Conservation (phyloP, 2,888 invertebrate genomes). For the Thysanoteuthis rhombus region DNA sequence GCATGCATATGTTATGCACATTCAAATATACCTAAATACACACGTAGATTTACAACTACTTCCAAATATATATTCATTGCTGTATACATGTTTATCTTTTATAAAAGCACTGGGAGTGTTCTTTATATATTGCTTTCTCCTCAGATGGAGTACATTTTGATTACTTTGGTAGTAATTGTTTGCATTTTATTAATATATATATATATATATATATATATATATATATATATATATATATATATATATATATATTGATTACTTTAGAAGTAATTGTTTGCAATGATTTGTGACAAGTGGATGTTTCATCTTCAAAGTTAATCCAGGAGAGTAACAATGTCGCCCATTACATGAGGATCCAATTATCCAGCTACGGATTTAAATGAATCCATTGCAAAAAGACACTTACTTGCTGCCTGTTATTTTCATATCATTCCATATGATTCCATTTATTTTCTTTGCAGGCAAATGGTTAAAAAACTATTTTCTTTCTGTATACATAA, state of each 20-base stretch:
- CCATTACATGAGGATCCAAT: constrained; percentile 12
- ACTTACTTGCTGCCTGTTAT: background rate
- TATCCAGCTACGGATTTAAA: background rate
- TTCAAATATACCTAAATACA: background rate
- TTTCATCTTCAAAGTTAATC: background rate
- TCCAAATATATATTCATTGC: background rate
- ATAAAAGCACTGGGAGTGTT: background rate
- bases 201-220: no score
- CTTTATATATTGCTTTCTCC: background rate
- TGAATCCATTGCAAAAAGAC: background rate
- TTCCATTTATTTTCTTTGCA: background rate
- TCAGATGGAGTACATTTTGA: constrained; percentile 12
- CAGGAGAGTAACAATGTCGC: background rate
- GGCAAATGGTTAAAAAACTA: background rate
- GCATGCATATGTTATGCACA: background rate
- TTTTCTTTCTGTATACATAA: no score
- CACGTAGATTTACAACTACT: background rate
- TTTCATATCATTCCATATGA: background rate
- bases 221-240: no score
- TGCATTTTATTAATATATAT: no score
- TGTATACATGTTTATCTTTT: background rate
- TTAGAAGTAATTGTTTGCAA: background rate
- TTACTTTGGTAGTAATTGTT: background rate
- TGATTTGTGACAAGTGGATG: background rate
- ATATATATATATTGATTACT: background rate